These are phyloP conservation scores for Leptinotarsa peninsularis DNA, from an alignment of 2,888 invertebrate genomes.

Conservation along the genomic window DNA sequence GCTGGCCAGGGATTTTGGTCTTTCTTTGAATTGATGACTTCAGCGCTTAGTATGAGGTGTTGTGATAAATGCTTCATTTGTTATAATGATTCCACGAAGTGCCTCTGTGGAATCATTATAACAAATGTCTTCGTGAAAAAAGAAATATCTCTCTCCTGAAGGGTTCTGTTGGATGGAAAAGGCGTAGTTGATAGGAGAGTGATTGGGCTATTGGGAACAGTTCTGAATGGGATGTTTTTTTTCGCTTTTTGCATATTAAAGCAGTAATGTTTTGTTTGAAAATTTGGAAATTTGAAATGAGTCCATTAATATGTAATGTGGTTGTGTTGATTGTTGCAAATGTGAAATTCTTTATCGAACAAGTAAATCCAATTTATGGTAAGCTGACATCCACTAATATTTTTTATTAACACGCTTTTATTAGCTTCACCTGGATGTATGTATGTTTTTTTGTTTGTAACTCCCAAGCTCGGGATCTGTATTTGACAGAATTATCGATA, in stretches of 20 bases:
- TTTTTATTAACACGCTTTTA: too few species aligned
- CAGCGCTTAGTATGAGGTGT: slow-evolving; percentile 6
- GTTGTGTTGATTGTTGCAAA: neutral
- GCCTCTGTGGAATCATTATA: too few species aligned
- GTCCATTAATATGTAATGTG: neutral
- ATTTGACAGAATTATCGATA: too few species aligned
- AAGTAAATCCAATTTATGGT: too few species aligned
- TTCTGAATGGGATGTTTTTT: neutral
- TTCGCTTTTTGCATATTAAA: neutral
- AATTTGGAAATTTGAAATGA: neutral
- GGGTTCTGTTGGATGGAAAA: slow-evolving; percentile 10
- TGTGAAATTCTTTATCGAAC: too few species aligned
- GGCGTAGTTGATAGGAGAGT: neutral
- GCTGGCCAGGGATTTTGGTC: neutral
- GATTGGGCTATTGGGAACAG: neutral
- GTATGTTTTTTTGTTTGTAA: too few species aligned
- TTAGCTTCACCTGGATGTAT: too few species aligned
- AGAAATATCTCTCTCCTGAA: neutral
- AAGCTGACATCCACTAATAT: too few species aligned
- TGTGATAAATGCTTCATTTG: slow-evolving; percentile 11
- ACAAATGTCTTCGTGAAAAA: neutral
- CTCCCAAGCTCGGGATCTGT: too few species aligned
- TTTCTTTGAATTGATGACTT: slow-evolving; percentile 9
- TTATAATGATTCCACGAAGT: slow-evolving; percentile 7
- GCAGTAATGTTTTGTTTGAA: too few species aligned